These are phyloP conservation scores for Caenorhabditis sp. DNA, from an alignment of 2,888 invertebrate species.

Conservation along the genomic window DNA sequence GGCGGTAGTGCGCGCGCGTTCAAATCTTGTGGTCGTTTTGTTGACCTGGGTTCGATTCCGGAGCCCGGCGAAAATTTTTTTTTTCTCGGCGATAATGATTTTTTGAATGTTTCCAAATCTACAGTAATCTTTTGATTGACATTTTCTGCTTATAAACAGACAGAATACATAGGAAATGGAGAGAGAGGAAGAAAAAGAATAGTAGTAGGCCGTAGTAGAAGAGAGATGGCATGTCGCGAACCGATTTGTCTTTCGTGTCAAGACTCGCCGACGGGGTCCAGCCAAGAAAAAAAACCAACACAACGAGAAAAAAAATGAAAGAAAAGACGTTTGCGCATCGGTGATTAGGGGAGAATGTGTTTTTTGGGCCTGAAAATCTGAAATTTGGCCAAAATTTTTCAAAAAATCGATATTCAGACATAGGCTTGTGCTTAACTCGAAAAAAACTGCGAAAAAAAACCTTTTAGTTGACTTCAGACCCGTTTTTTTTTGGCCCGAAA, in stretches of 20 bases:
- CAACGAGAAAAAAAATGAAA: not conserved
- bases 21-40: too few species aligned
- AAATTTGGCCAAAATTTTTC: too few species aligned
- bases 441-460: too few species aligned
- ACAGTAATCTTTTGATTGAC: not conserved
- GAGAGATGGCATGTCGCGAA: slow-evolving; percentile 43
- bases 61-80: not conserved
- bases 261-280: slow-evolving; percentile 24
- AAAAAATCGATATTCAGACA: too few species aligned
- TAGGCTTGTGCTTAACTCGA: too few species aligned
- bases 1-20: too few species aligned
- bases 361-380: too few species aligned
- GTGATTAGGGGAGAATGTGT: not conserved
- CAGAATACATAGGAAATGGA: slow-evolving; percentile 8
- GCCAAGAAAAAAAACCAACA: not conserved
- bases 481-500: too few species aligned
- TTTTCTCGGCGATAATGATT: too few species aligned
- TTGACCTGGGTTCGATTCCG: not conserved
- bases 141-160: slow-evolving; percentile 1
- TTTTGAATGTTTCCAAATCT: not conserved
- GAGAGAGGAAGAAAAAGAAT: slow-evolving; percentile 13
- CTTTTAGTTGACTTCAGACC: too few species aligned
- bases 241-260: slow-evolving; percentile 48
- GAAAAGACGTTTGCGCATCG: not conserved
- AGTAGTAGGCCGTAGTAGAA: not conserved